Conservation (phyloP, 2,797 vertebrate genomes). For the Platyrinchus mystaceus region DNA sequence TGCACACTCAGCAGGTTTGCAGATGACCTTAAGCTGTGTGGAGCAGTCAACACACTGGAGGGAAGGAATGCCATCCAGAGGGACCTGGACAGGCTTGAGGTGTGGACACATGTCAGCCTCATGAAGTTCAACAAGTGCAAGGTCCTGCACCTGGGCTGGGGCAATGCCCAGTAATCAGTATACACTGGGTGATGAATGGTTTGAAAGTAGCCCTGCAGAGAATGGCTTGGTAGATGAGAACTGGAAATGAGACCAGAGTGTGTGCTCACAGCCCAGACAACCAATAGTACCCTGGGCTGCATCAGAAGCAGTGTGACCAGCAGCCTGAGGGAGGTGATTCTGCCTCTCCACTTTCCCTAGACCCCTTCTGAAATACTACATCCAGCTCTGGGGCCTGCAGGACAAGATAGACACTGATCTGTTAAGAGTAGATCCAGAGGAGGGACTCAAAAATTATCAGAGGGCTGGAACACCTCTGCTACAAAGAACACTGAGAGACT, state of each 20-base stretch:
- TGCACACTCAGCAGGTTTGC: neutral
- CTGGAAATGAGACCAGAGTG: fast-evolving
- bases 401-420: neutral
- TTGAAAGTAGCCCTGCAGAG: neutral
- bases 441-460: neutral
- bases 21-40: neutral
- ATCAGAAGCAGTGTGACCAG: neutral
- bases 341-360: neutral
- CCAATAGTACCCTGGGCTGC: fast-evolving
- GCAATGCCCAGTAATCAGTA: neutral
- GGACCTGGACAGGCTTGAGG: neutral
- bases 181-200: neutral
- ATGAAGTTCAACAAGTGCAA: neutral
- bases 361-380: neutral
- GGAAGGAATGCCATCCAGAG: neutral
- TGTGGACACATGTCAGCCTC: neutral
- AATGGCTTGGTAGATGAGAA: neutral
- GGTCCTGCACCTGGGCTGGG: neutral
- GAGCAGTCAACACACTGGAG: neutral
- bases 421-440: neutral
- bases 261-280: neutral
- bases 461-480: neutral
- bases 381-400: neutral
- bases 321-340: fast-evolving
- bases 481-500: neutral